Evolutionary conservation across 2,113 vertebrate species (phyloP).

Genomic region (Scortum barcoo): DNA sequence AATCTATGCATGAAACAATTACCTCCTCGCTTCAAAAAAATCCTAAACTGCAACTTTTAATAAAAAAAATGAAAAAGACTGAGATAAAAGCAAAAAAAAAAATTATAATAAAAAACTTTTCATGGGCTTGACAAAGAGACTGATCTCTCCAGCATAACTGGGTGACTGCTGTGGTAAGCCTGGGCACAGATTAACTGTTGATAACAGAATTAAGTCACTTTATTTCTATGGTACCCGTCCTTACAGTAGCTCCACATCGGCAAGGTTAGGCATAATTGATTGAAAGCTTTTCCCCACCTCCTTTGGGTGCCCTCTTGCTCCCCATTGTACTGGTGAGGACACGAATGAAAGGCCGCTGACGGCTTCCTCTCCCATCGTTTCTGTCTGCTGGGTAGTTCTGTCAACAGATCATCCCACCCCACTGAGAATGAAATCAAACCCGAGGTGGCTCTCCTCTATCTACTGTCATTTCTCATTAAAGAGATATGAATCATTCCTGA

Average conservation of each 20-base stretch:
- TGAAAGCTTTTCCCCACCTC: conserved; percentile 52
- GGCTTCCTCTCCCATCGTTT: conserved; percentile 49
- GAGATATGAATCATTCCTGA: conserved; percentile 81
- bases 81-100: neutral
- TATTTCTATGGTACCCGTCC: neutral
- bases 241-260: neutral
- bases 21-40: neutral
- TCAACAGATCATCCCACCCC: conserved; percentile 78
- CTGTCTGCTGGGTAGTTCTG: conserved; percentile 64
- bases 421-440: conserved; percentile 73
- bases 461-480: conserved; percentile 83
- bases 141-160: neutral
- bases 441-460: conserved; percentile 70
- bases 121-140: neutral
- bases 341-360: conserved; percentile 45
- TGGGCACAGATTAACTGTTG: conserved; percentile 6
- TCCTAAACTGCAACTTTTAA: neutral
- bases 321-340: conserved; percentile 26
- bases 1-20: neutral
- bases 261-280: conserved; percentile 46
- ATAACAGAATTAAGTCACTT: conserved; percentile 17
- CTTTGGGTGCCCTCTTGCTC: conserved; percentile 22
- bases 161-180: neutral
- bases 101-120: too few relatives aligned
- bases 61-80: neutral